Evolutionary conservation across 2,113 vertebrate species (phyloP).

Genomic region (Dunckerocampus dactyliophorus): DNA sequence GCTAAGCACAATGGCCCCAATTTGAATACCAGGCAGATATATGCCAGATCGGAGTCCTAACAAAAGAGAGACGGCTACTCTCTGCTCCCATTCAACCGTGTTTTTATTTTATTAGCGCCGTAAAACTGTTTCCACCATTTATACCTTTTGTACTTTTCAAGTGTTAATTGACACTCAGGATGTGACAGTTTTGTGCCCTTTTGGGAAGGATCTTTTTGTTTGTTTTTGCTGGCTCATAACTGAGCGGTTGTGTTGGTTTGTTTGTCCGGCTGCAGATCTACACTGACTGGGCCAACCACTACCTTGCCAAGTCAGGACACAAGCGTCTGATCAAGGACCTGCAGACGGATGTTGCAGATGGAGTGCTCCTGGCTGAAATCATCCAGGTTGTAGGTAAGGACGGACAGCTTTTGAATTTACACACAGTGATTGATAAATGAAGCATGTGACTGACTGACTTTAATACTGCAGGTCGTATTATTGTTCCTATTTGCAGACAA

Average conservation of each 20-base stretch:
- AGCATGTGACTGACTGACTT: not conserved
- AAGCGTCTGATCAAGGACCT: constrained; percentile 95
- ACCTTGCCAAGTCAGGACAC: constrained; percentile 94
- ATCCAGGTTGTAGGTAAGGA: constrained; percentile 96
- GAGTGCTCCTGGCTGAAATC: constrained; percentile 94
- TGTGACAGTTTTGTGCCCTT: constrained; percentile 12
- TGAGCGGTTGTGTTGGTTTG: constrained; percentile 29
- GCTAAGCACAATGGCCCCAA: constrained; percentile 75
- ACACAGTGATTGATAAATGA: not conserved
- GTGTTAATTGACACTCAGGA: constrained; percentile 48
- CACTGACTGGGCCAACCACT: constrained; percentile 98
- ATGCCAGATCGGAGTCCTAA: constrained; percentile 56
- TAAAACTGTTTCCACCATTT: constrained; percentile 57
- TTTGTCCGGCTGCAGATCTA: constrained; percentile 84
- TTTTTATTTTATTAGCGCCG: constrained; percentile 64
- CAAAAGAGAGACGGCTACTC: constrained; percentile 66
- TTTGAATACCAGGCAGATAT: constrained; percentile 78
- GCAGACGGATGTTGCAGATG: constrained; percentile 94
- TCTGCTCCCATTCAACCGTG: constrained; percentile 53
- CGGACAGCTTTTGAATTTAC: constrained; percentile 2
- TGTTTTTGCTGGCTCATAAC: constrained; percentile 27
- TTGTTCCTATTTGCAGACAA: not conserved
- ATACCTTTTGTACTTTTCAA: constrained; percentile 58
- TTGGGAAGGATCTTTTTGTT: constrained; percentile 5
- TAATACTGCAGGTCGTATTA: not conserved